Conservation (phyloP, 2,113 vertebrate genomes). For the Haemorhous mexicanus region DNA sequence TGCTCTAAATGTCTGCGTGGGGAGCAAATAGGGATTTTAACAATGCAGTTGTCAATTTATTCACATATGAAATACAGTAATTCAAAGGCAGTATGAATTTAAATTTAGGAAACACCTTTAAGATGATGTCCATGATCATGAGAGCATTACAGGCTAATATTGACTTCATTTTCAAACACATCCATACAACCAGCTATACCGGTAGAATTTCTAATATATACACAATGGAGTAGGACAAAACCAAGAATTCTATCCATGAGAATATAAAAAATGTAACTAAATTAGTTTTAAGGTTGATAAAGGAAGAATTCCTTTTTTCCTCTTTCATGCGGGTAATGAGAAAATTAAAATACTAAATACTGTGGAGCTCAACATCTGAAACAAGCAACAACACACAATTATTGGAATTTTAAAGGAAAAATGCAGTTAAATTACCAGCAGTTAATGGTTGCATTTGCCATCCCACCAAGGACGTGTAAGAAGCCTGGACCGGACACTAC, state of each 20-base stretch:
- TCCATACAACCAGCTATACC: background rate
- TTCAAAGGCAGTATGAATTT: background rate
- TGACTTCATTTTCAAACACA: background rate
- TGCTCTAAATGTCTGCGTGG: background rate
- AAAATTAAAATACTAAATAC: background rate
- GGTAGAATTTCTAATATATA: background rate
- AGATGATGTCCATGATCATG: background rate
- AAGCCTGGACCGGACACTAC: constrained; percentile 95
- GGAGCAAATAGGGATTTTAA: background rate
- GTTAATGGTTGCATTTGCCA: constrained; percentile 94
- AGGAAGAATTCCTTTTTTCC: background rate
- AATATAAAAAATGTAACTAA: background rate
- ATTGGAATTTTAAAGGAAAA: background rate
- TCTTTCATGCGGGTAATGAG: no score
- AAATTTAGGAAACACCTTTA: background rate
- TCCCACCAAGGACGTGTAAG: constrained; percentile 89
- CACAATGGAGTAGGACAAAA: background rate
- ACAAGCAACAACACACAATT: background rate
- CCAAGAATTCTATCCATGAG: background rate
- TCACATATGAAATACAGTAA: background rate
- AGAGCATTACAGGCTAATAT: background rate
- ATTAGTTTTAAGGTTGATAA: background rate
- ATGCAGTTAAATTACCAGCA: constrained; percentile 83
- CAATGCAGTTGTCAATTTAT: background rate
- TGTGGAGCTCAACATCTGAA: background rate